Conservation (phyloP, 2,797 vertebrate genomes). For the Eidolon dupreanum region DNA sequence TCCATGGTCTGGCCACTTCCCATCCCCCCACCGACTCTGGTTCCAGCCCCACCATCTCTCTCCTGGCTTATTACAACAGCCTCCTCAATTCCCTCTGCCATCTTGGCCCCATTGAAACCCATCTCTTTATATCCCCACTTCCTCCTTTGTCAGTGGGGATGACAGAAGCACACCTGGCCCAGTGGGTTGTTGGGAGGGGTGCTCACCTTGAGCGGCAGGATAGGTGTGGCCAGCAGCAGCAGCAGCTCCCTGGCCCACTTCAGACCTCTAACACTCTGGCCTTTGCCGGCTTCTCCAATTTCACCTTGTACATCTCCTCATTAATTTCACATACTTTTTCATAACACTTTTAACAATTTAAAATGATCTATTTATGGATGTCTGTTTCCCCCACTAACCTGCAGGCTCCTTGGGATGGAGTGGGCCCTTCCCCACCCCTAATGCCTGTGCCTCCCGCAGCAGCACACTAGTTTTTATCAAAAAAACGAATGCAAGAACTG, state of each 20-base stretch:
- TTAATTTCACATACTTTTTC: no score
- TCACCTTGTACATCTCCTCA: neutral
- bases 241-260: neutral
- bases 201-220: no score
- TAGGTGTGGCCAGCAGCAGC: neutral
- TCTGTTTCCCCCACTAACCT: neutral
- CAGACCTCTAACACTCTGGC: rapidly evolving
- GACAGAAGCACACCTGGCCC: neutral
- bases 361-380: neutral
- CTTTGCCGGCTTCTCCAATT: neutral
- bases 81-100: neutral
- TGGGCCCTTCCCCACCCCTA: neutral
- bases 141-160: neutral
- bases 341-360: neutral
- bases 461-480: neutral
- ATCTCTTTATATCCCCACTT: neutral
- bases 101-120: neutral
- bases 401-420: neutral
- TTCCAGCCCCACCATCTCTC: neutral
- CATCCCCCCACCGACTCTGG: neutral
- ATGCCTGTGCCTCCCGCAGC: rapidly evolving
- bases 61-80: no score
- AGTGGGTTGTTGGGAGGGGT: rapidly evolving
- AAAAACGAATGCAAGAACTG: neutral
- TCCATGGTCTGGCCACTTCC: neutral